Evolutionary conservation across 1,140 invertebrate genomes (phyloP).

Genomic region (Phenacoccus solenopsis): DNA sequence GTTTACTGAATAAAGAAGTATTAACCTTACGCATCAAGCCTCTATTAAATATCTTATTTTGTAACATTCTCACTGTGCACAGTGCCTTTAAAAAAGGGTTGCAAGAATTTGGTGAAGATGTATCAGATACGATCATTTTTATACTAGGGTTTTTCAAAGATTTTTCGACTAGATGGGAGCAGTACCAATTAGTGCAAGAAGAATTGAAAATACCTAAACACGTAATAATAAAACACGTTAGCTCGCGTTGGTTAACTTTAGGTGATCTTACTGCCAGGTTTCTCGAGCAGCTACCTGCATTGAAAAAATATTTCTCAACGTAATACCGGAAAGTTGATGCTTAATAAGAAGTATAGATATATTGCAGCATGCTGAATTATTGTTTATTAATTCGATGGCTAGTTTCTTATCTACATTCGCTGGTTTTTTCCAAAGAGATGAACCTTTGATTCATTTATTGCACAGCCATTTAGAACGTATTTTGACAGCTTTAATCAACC

Average conservation of each 20-base stretch:
- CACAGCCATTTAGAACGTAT: too few species aligned
- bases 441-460: too few species aligned
- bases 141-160: background rate
- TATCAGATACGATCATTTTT: background rate
- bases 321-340: background rate
- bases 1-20: constrained; percentile 9
- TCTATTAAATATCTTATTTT: background rate
- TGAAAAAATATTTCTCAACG: constrained; percentile 6
- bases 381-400: too few species aligned
- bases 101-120: background rate
- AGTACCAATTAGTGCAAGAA: background rate
- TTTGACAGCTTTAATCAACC: too few species aligned
- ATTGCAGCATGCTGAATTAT: too few species aligned
- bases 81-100: background rate
- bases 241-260: background rate
- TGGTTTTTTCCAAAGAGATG: too few species aligned
- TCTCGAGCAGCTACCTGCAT: background rate
- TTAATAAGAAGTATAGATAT: too few species aligned
- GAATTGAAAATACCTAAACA: background rate
- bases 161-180: background rate
- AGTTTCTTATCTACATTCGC: too few species aligned
- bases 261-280: background rate
- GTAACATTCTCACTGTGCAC: background rate
- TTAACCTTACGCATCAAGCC: background rate
- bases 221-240: background rate